Percentiles rank a stretch among this genome's conserved stretches.
These are phyloP conservation scores for Oplegnathus fasciatus DNA, from an alignment of 2,113 vertebrate genomes.

Conservation along the genomic window DNA sequence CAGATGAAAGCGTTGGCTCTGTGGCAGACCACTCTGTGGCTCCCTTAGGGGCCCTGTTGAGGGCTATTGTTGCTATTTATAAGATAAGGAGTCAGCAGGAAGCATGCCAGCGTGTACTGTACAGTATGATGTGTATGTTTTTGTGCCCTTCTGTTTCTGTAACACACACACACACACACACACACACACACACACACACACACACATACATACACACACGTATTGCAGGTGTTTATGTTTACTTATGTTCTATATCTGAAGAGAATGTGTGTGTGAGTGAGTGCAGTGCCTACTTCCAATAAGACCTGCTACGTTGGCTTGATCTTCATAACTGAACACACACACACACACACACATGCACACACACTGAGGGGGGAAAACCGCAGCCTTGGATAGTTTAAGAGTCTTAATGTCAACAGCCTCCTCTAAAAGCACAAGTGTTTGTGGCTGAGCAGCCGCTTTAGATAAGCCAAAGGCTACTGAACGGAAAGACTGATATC, in stretches of 20 bases:
- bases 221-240: constrained; percentile 1
- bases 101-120: constrained; percentile 20
- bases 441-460: constrained; percentile 57
- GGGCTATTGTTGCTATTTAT: constrained; percentile 70
- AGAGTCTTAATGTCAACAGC: constrained; percentile 68
- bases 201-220: background rate
- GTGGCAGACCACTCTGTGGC: constrained; percentile 48
- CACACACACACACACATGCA: constrained; percentile 24
- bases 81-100: constrained; percentile 56
- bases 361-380: constrained; percentile 26
- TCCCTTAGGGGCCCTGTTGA: constrained; percentile 48
- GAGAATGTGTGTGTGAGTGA: constrained; percentile 1
- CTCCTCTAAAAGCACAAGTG: constrained; percentile 65
- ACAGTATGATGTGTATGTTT: background rate
- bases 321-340: background rate
- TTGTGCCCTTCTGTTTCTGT: background rate
- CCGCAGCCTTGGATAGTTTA: constrained; percentile 53
- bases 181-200: background rate
- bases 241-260: constrained; percentile 1
- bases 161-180: background rate
- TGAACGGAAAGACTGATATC: constrained; percentile 68
- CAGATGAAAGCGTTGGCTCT: constrained; percentile 69
- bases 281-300: background rate
- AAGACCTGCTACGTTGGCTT: background rate
- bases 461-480: constrained; percentile 64